phyloP scores from a whole-genome alignment of 2,113 vertebrate species.

The Gobio gobio region DNA sequence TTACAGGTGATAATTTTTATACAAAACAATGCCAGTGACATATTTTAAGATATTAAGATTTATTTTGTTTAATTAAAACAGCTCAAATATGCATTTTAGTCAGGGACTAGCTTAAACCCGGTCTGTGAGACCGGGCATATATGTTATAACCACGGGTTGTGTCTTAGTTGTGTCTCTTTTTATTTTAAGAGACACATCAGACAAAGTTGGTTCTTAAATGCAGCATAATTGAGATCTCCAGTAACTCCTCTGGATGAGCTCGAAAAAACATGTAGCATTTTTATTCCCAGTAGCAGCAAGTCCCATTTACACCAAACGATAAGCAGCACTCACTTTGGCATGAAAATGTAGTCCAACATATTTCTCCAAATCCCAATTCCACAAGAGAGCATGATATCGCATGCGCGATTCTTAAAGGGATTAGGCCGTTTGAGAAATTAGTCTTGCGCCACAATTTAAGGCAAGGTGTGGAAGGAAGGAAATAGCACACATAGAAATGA shows the following conservation, averaged over 20 bases:
- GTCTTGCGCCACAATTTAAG: conserved; percentile 16
- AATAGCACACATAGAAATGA: background rate
- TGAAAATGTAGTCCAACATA: conserved; percentile 36
- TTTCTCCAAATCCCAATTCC: conserved; percentile 11
- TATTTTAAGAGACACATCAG: conserved; percentile 2
- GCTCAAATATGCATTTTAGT: too few relatives aligned
- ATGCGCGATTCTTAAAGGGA: conserved; percentile 9
- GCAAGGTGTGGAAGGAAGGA: conserved; percentile 11
- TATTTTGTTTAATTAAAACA: too few relatives aligned
- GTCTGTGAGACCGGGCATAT: too few relatives aligned
- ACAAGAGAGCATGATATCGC: conserved; percentile 26
- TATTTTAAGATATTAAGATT: too few relatives aligned
- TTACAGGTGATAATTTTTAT: too few relatives aligned
- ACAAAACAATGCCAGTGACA: too few relatives aligned
- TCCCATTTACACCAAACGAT: conserved; percentile 14
- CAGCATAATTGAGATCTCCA: conserved; percentile 4
- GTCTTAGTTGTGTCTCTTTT: background rate
- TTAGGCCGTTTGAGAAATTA: conserved; percentile 29
- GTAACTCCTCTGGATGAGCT: background rate
- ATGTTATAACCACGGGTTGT: background rate
- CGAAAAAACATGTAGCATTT: background rate
- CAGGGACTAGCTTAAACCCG: too few relatives aligned
- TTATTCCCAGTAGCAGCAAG: conserved; percentile 13
- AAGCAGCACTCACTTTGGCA: background rate
- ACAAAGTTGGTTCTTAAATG: background rate